Conservation (phyloP, 2,797 vertebrate genomes). For the Tauraco hartlaubi region DNA sequence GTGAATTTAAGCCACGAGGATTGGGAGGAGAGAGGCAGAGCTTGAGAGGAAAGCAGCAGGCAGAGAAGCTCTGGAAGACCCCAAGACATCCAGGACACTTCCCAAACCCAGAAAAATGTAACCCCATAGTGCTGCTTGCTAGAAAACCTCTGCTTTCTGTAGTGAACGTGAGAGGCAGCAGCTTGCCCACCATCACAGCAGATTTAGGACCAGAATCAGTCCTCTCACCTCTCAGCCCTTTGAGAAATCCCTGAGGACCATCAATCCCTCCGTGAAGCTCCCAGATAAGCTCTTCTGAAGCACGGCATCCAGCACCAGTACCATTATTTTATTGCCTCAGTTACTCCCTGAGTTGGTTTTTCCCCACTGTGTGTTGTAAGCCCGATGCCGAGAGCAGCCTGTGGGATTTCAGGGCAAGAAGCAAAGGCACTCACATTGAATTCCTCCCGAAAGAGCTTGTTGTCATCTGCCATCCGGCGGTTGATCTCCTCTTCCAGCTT, state of each 20-base stretch:
- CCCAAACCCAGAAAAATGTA: fast-evolving
- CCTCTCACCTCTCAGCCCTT: background rate
- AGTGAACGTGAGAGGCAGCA: fast-evolving
- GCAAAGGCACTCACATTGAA: slow-evolving; percentile 89
- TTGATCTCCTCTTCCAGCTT: slow-evolving; percentile 99
- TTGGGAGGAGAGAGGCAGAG: background rate
- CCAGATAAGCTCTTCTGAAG: background rate
- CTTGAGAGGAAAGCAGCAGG: background rate
- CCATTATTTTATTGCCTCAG: background rate
- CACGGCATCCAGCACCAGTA: background rate
- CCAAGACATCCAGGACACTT: background rate
- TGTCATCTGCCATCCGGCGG: slow-evolving; percentile 97
- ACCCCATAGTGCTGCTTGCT: background rate
- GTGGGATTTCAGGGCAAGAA: background rate
- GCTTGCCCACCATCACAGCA: no score
- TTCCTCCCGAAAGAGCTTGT: slow-evolving; percentile 98
- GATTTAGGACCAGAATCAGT: background rate
- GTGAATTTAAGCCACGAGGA: background rate
- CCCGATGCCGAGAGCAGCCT: fast-evolving
- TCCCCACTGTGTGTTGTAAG: fast-evolving
- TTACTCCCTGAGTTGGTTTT: background rate
- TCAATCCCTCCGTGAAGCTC: background rate
- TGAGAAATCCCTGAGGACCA: background rate
- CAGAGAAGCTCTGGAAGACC: background rate
- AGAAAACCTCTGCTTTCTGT: background rate